Percentiles rank a stretch among this genome's conserved stretches.
These are phyloP conservation scores for Platorchestia sp. DNA, from an alignment of 1,140 invertebrate genomes.

Conservation along the genomic window DNA sequence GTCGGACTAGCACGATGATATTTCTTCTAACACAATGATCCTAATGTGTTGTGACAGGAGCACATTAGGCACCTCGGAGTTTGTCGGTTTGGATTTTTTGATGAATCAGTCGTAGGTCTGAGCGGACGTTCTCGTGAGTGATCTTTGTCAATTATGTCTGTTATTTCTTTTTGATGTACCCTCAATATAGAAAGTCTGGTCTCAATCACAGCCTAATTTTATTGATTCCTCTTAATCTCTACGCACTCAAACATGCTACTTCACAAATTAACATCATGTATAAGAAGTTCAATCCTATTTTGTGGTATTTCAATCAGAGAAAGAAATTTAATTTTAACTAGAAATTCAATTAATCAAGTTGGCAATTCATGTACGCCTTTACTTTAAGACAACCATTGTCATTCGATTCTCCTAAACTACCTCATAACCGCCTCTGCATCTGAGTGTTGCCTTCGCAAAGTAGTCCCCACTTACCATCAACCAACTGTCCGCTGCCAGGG, in stretches of 20 bases:
- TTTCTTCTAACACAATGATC: background rate
- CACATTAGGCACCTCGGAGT: background rate
- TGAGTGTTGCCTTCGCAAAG: background rate
- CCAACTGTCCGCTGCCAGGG: background rate
- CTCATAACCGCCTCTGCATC: background rate
- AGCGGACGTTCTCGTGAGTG: background rate
- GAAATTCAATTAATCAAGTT: too few relatives aligned
- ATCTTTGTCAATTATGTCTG: background rate
- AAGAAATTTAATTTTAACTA: too few relatives aligned
- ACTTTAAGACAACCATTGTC: too few relatives aligned
- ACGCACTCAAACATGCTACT: too few relatives aligned
- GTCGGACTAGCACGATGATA: background rate
- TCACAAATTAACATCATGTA: too few relatives aligned
- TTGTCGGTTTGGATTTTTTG: background rate
- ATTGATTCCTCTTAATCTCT: too few relatives aligned
- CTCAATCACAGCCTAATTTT: background rate
- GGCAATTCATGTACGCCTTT: too few relatives aligned
- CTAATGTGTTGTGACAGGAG: background rate
- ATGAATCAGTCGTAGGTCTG: background rate
- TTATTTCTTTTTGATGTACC: background rate
- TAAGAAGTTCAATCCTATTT: too few relatives aligned
- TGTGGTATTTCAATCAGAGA: too few relatives aligned
- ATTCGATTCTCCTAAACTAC: too few relatives aligned
- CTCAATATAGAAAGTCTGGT: background rate
- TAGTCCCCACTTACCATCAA: background rate